Base-by-base conservation (phyloP, 2,113 vertebrate species). In the Arvicanthis niloticus region DNA sequence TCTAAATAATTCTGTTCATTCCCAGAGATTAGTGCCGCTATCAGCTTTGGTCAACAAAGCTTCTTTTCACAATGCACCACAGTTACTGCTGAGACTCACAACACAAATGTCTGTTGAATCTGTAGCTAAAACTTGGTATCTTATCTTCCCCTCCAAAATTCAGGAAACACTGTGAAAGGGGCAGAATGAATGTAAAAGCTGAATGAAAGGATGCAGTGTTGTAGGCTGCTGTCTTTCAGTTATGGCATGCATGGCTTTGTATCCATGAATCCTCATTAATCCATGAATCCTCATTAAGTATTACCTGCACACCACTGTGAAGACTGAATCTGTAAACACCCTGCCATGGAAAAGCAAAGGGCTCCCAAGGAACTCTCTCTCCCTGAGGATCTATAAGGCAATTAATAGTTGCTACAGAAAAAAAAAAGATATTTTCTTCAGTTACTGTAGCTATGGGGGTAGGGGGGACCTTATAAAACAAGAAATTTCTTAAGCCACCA, bases 401-500 rank as follows among this genome's bases (percentile, higher is more conserved):
- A n/a, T 40, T n/a, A 40, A n/a, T 26, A 56, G 21, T 37, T 58
- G 2, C 37, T 40, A 13, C 2, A 26, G 10, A 22, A 82, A 34
- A n/a, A 34, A n/a, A 34, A 81, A 56, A 82, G 56, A 15, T n/a
- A 60, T 42, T 82, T 82, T n/a, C 56, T 58, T 82, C 22, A 60
- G 56, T 82, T 81, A n/a, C 51, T n/a, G 37, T 40, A 82, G 56
- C 16, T 56, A 60, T 60, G n/a, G n/a, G 37, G 13, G 16, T 7
- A 10, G 34, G 21, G 58, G 21, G 22, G 21, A 9, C 19, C 34
- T 70, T 48, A 53, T 93, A n/a, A 91, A 73, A 89, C n/a, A 58
- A 85, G 60, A 51, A 93, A n/a, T 81, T 95, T 91, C 78, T 73
- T 85, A 72, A 87, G 73, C 90, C 6, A 87, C 42, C 17, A 60